These are phyloP conservation scores for Mycalesis mineus DNA, from an alignment of 2,888 invertebrate genomes.

Conservation along the genomic window DNA sequence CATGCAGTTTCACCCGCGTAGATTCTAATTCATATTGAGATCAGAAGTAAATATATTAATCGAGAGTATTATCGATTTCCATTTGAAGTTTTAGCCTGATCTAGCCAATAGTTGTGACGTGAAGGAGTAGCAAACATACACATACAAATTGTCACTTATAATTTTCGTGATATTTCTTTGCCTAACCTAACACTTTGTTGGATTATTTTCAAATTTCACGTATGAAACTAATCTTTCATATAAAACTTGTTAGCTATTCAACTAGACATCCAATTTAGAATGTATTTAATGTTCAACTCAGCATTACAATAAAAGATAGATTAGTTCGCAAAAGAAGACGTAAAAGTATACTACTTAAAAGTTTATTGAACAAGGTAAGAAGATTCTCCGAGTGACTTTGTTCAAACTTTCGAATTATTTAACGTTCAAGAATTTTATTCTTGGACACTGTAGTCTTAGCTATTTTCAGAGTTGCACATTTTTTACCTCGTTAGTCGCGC, in stretches of 20 bases:
- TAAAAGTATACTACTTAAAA: slow-evolving; percentile 24
- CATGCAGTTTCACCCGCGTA: no score
- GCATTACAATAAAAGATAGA: slow-evolving; percentile 18
- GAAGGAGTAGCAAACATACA: no score
- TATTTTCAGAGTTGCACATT: slow-evolving; percentile 21
- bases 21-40: no score
- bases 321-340: slow-evolving; percentile 19
- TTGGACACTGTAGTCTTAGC: slow-evolving; percentile 10
- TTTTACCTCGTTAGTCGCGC: slow-evolving; percentile 13
- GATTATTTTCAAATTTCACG: no score
- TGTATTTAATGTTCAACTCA: slow-evolving; percentile 6
- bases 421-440: slow-evolving; percentile 23
- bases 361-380: slow-evolving; percentile 25
- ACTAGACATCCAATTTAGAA: slow-evolving; percentile 5
- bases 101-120: no score
- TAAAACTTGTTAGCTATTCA: not conserved
- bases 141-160: no score
- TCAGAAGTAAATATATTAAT: no score
- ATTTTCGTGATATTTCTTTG: no score
- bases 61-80: no score
- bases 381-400: slow-evolving; percentile 23
- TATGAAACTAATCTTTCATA: no score
- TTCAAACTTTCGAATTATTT: slow-evolving; percentile 26
- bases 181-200: no score
- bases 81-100: no score